phyloP scores from a whole-genome alignment of 2,888 invertebrate species.

The Lithophane semibrunnea region DNA sequence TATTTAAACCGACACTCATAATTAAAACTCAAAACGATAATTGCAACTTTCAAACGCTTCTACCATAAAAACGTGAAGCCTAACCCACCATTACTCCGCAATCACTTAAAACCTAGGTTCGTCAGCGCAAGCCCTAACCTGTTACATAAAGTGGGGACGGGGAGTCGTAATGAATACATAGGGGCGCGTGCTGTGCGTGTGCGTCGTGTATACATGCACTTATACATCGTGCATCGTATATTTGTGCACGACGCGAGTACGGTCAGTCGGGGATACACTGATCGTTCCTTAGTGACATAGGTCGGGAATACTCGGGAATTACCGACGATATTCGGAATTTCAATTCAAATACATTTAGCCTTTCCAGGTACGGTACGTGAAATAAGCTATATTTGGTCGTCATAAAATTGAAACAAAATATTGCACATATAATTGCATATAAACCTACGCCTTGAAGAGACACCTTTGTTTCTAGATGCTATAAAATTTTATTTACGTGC shows the following conservation, averaged over 20 bases:
- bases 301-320: conserved; percentile 73
- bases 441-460: conserved; percentile 35
- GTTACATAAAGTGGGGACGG: conserved; percentile 75
- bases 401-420: conserved; percentile 18
- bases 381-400: background rate
- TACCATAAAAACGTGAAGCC: conserved; percentile 37
- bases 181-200: conserved; percentile 75
- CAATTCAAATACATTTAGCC: background rate
- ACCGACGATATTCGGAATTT: conserved; percentile 11
- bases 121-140: conserved; percentile 74
- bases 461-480: conserved; percentile 69
- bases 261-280: conserved; percentile 79
- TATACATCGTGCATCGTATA: conserved; percentile 58
- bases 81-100: conserved; percentile 35
- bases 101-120: conserved; percentile 52
- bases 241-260: conserved; percentile 69
- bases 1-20: background rate
- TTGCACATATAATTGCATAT: conserved; percentile 30
- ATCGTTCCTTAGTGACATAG: conserved; percentile 77
- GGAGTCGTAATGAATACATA: conserved; percentile 76
- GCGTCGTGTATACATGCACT: conserved; percentile 61
- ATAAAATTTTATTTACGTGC: conserved; percentile 75
- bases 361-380: background rate
- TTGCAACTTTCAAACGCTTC: conserved; percentile 9
- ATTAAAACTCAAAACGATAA: conserved; percentile 2